Base-by-base conservation (phyloP, 2,888 invertebrate genomes). In the Melanostoma mellinum region DNA sequence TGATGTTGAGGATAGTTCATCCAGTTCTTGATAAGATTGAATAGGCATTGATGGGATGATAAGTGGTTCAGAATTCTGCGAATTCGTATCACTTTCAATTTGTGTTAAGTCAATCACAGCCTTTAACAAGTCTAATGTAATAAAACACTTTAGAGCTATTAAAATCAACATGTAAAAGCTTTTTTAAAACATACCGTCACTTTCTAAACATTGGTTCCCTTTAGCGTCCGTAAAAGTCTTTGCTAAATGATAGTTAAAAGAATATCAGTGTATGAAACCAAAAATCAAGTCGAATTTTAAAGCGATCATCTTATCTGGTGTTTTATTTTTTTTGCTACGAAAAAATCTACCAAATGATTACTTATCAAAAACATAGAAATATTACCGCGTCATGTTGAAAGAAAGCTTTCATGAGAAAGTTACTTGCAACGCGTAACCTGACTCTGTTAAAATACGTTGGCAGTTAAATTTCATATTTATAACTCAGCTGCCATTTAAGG, bases 201-300 rank as follows among this genome's bases (percentile, higher is more conserved):
- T 67, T 2, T 44, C 8, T 6, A 71, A 48, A 32, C 20, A 40
- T 4, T 44, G 10, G n/a, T 74, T n/a, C 4, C 8, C 44, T 55
- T 67, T 52, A 69, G n/a, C 50, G 35, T 71, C 80, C 20, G 65
- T 50, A 86, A 40, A 75, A 87, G 85, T 89, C 89, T 89, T 90
- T 86, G 88, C 90, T 90, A 87, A 89, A 88, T 32, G 8, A 82
- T 75, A 42, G n/a, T 35, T 55, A 6, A 8, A 9, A 56, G 61
- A 65, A 52, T 10, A 67, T 4, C 20, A 20, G 20, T 20, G 20
- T 42, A 6, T 6, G 10, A 9, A 50, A 40, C 53, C 58, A 42
- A 36, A 38, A 8, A 36, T 44, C 20, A 20, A 20, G 20, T 20
- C 20, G 20, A 20, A 20, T 20, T 20, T 20, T 20, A 20, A 20